Evolutionary conservation across 2,113 vertebrate species (phyloP).

Genomic region (Paralichthys olivaceus): DNA sequence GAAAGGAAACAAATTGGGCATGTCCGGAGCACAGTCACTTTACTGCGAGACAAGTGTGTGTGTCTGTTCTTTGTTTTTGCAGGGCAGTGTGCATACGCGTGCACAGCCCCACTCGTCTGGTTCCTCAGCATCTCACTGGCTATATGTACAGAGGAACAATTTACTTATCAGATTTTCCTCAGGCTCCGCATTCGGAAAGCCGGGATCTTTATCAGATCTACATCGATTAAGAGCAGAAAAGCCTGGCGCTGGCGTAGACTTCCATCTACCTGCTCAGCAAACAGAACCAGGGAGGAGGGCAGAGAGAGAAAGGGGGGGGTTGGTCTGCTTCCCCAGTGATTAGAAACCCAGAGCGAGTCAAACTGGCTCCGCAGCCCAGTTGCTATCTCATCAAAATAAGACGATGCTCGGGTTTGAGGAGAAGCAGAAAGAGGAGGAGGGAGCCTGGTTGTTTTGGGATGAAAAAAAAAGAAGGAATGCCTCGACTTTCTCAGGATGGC

Average conservation of each 20-base stretch:
- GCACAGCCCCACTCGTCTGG: conserved; percentile 29
- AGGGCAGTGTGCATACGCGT: conserved; percentile 6
- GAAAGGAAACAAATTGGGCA: conserved; percentile 84
- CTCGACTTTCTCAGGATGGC: conserved; percentile 48
- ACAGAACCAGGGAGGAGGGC: conserved; percentile 23
- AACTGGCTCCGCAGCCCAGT: conserved; percentile 45
- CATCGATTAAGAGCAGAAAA: conserved; percentile 74
- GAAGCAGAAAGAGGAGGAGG: conserved; percentile 16
- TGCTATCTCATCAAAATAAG: conserved; percentile 58
- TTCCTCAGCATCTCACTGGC: conserved; percentile 49
- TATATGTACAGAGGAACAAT: conserved; percentile 66
- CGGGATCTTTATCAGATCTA: conserved; percentile 73
- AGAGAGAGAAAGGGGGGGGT: not conserved
- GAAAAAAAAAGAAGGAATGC: conserved; percentile 27
- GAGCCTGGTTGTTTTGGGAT: conserved; percentile 30
- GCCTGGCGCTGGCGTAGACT: conserved; percentile 52
- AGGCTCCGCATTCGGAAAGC: conserved; percentile 57
- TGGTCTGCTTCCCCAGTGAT: conserved; percentile 56
- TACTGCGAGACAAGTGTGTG: conserved; percentile 61
- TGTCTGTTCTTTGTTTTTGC: not conserved
- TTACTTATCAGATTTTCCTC: conserved; percentile 77
- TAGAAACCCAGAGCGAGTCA: conserved; percentile 61
- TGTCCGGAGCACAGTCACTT: conserved; percentile 78
- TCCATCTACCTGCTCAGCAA: conserved; percentile 68
- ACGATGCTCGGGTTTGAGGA: conserved; percentile 30